Evolutionary conservation across 1,140 invertebrate genomes (phyloP), one percentile per base, ranked within the genome.

Genomic region (Chrysomallon squamiferum): DNA sequence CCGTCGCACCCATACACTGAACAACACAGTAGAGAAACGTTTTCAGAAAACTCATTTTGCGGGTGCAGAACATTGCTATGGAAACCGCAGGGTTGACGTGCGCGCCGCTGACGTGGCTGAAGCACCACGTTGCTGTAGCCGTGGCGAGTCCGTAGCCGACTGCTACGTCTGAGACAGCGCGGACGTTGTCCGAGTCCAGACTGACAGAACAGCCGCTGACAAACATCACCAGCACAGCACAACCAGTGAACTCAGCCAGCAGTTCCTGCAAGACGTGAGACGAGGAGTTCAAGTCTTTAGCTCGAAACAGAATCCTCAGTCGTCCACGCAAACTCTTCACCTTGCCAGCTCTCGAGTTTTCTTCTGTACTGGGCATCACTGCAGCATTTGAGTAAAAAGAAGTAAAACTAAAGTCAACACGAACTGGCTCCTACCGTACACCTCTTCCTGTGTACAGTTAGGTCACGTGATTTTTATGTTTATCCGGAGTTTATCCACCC

Each of bases 51-150:
- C 64, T 74, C 66, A 77, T 76, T 52, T 75, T 74, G 15, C 69
- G 61, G 13, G 73, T 73, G 13, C 70, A 27, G 20, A 94, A 82
- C 59, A 94, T 88, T 11, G 92, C 93, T 6, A 90, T 54, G 0
- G 93, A 93, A 0, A 95, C 92, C 0, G 93, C 93, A 3, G 93
- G 93, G 83, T 95, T 95, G 63, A 95, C 90, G 83, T 95, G 93
- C 62, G 93, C 93, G 41, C 94, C 94, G 57, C 92, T 93, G 3
- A 95, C 87, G 68, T 94, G 92, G 22, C 93, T 93, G 43, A 95
- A 85, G 27, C 60, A 59, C 72, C 74, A 75, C 20, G 72, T 54
- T 33, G 77, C 62, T 13, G 76, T 75, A 29, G 70, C 73, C 0
- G 77, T 61, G n/a, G 68, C 57, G 13, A 79, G 66, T 0, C 76